Evolutionary conservation across 2,797 vertebrate genomes (phyloP).

Genomic region (Nasua narica): DNA sequence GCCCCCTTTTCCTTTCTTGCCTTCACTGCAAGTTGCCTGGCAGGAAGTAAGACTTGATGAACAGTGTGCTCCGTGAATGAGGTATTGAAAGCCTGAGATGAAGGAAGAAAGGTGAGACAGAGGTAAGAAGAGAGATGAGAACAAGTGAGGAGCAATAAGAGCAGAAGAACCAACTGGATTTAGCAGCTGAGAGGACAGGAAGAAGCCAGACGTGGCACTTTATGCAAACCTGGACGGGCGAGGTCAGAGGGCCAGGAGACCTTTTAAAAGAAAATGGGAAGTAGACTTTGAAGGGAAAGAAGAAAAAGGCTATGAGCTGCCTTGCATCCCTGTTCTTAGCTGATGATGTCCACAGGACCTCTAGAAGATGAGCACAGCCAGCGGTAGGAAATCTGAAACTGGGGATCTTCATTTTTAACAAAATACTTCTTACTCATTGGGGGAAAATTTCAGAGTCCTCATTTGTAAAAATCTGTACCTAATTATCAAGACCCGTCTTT

Average conservation of each 20-base stretch:
- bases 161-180: neutral
- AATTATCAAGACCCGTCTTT: conserved; percentile 29
- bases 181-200: neutral
- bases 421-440: neutral
- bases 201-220: neutral
- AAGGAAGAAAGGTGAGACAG: neutral
- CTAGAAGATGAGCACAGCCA: neutral
- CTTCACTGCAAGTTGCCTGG: neutral
- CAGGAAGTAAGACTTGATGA: neutral
- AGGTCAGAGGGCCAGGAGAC: neutral
- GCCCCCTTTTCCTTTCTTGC: neutral
- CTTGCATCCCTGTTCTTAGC: neutral
- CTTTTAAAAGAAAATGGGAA: neutral
- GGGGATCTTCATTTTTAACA: neutral
- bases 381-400: neutral
- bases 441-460: neutral
- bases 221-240: neutral
- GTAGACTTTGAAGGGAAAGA: neutral
- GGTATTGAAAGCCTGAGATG: neutral
- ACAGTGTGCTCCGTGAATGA: neutral
- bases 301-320: neutral
- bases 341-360: neutral
- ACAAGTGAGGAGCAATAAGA: neutral
- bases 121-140: neutral
- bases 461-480: neutral